phyloP scores from a whole-genome alignment of 2,888 invertebrate genomes.

The Cataglyphis rosenhaueri region DNA sequence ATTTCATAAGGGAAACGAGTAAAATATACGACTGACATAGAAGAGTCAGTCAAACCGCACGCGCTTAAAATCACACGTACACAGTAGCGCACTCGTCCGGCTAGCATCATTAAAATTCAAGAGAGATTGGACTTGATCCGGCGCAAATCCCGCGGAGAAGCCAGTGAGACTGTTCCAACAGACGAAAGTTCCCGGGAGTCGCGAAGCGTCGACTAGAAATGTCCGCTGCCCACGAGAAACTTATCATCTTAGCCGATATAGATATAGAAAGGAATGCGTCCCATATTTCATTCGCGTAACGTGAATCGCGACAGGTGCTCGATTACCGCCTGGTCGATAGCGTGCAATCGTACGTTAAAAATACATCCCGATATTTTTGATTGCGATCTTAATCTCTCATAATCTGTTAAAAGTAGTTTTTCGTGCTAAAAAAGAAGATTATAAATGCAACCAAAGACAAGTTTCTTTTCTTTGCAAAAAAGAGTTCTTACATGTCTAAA shows the following conservation, averaged over 20 bases:
- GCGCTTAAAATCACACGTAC: conserved; percentile 17
- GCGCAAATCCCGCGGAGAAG: conserved; percentile 42
- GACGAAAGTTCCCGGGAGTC: conserved; percentile 25
- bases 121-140: conserved; percentile 47
- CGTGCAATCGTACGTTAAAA: conserved; percentile 15
- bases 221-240: conserved; percentile 19
- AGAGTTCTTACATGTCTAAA: neutral
- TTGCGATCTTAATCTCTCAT: conserved; percentile 16
- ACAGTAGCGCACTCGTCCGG: neutral
- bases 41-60: conserved; percentile 20
- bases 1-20: conserved; percentile 14
- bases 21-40: conserved; percentile 22
- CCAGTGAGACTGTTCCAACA: conserved; percentile 39
- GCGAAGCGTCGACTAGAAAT: conserved; percentile 28
- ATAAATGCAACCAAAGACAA: neutral
- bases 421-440: neutral
- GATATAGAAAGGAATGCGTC: conserved; percentile 21
- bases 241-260: conserved; percentile 20
- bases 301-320: conserved; percentile 34
- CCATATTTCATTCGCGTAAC: conserved; percentile 10
- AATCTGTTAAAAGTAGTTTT: neutral
- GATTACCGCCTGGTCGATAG: conserved; percentile 42
- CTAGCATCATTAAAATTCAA: conserved; percentile 47
- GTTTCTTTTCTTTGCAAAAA: neutral
- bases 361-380: conserved; percentile 15